These are phyloP conservation scores for Thelaira solivaga DNA, from an alignment of 2,888 invertebrate genomes.

Conservation along the genomic window DNA sequence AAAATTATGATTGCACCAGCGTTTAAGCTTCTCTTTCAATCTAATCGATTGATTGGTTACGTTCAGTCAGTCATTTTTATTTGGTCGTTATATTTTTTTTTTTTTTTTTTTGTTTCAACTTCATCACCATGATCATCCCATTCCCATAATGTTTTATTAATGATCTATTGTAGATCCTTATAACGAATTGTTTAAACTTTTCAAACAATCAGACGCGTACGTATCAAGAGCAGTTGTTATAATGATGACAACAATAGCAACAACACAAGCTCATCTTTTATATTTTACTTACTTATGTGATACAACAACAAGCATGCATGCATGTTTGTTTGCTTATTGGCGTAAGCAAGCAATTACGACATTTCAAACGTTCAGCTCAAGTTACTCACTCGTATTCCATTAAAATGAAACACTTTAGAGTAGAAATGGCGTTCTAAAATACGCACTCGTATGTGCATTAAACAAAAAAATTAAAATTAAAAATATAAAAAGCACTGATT, in stretches of 20 bases:
- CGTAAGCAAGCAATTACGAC: too few species aligned
- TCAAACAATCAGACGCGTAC: slow-evolving; percentile 11
- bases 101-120: slow-evolving; percentile 27
- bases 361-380: slow-evolving; percentile 21
- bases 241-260: slow-evolving; percentile 19
- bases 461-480: too few species aligned
- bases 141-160: slow-evolving; percentile 70
- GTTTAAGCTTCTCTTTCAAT: slow-evolving; percentile 12
- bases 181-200: slow-evolving; percentile 52
- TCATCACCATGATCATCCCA: slow-evolving; percentile 51
- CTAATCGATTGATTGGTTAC: slow-evolving; percentile 30
- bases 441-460: too few species aligned
- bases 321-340: slow-evolving; percentile 29
- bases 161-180: slow-evolving; percentile 57
- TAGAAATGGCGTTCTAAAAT: too few species aligned
- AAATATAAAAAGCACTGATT: too few species aligned
- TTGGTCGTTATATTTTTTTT: not conserved
- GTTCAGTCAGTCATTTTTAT: slow-evolving; percentile 11
- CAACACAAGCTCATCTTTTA: slow-evolving; percentile 2
- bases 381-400: too few species aligned
- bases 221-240: slow-evolving; percentile 19
- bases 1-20: slow-evolving; percentile 12
- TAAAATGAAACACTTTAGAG: too few species aligned
- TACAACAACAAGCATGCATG: not conserved
- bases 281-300: too few species aligned